Percentiles rank a stretch among this genome's conserved stretches.
Evolutionary conservation across 2,113 vertebrate species (phyloP).

Genomic region (Channa argus): DNA sequence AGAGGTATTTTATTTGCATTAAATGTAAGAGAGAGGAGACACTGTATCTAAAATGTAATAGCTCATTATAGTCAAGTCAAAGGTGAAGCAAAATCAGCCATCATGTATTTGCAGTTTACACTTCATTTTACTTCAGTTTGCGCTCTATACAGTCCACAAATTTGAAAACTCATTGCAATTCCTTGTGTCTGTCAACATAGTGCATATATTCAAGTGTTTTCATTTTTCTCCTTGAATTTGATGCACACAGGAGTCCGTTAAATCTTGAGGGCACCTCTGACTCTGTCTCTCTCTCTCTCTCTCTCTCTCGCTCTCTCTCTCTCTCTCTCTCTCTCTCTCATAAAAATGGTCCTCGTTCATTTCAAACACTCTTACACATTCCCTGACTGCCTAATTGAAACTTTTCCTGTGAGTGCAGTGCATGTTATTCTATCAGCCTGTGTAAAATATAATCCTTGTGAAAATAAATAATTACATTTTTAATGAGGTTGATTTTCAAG

Average conservation of each 20-base stretch:
- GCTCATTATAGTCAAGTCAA: conserved; percentile 22
- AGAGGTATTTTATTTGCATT: neutral
- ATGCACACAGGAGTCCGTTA: conserved; percentile 31
- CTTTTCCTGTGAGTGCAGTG: conserved; percentile 36
- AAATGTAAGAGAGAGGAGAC: conserved; percentile 15
- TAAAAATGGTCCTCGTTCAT: conserved; percentile 62
- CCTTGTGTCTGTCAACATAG: conserved; percentile 4
- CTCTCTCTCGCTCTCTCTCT: neutral
- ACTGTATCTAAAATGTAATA: neutral
- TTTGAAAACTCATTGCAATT: neutral
- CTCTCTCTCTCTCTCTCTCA: neutral
- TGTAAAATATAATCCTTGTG: conserved; percentile 45
- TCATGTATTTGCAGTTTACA: conserved; percentile 11
- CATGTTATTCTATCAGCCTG: conserved; percentile 51
- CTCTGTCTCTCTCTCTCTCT: neutral
- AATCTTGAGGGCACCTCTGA: conserved; percentile 41
- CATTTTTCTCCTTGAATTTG: conserved; percentile 8
- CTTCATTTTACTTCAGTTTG: neutral
- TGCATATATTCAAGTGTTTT: neutral
- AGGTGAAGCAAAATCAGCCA: neutral
- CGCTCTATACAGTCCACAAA: neutral
- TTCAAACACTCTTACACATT: conserved; percentile 54
- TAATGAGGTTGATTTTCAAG: conserved; percentile 47
- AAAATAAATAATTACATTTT: conserved; percentile 41
- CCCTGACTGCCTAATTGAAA: conserved; percentile 54